These are phyloP conservation scores for Tetramorium alpestre DNA, from an alignment of 1,140 invertebrate species.

Conservation along the genomic window DNA sequence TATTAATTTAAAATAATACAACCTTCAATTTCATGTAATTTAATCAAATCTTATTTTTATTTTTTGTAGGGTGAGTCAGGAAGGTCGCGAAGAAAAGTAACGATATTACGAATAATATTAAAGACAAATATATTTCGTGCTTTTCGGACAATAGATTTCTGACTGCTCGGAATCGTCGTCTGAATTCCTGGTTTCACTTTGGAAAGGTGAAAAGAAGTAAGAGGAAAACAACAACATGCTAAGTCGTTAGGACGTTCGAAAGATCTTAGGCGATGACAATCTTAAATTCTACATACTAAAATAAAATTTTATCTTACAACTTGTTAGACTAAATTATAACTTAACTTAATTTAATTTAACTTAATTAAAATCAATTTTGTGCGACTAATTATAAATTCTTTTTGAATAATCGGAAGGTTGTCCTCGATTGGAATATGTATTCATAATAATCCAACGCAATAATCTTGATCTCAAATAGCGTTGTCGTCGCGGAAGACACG, in stretches of 20 bases:
- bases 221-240: too few species aligned
- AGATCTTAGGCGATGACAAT: too few species aligned
- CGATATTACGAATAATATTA: too few species aligned
- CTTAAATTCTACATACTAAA: not conserved
- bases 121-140: too few species aligned
- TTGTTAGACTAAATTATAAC: not conserved
- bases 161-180: too few species aligned
- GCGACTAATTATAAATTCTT: not conserved
- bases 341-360: not conserved
- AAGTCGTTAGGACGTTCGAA: too few species aligned
- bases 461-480: slow-evolving; percentile 10
- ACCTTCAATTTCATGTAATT: not conserved
- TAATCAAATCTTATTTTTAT: not conserved
- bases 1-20: not conserved
- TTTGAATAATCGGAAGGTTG: not conserved
- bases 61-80: too few species aligned
- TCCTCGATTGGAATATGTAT: not conserved
- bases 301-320: not conserved
- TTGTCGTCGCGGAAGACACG: slow-evolving; percentile 45
- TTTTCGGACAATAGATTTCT: too few species aligned
- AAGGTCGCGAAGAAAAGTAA: too few species aligned
- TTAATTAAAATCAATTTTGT: not conserved
- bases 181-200: too few species aligned
- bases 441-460: not conserved
- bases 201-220: too few species aligned